Evolutionary conservation across 2,113 vertebrate species (phyloP).

Genomic region (Bombycilla garrulus): DNA sequence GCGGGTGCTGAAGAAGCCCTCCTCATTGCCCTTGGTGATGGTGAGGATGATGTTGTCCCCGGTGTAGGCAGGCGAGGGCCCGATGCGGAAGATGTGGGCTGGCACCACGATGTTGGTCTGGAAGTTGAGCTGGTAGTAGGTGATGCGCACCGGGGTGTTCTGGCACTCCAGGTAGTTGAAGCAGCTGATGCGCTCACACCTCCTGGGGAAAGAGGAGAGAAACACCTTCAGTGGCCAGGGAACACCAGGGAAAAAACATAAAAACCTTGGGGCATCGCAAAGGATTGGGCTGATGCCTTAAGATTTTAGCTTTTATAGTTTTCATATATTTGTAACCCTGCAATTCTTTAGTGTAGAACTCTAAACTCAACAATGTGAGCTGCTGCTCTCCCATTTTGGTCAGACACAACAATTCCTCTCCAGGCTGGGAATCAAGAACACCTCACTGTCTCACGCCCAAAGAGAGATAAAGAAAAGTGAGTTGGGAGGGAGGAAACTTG

Average conservation of each 20-base stretch:
- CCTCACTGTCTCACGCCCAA: not conserved
- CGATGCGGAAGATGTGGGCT: slow-evolving; percentile 91
- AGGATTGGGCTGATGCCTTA: not conserved
- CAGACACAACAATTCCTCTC: not conserved
- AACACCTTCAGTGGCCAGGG: not conserved
- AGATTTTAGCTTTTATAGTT: not conserved
- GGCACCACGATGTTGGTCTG: slow-evolving; percentile 88
- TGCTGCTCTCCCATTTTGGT: not conserved
- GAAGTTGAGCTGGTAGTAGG: slow-evolving; percentile 90
- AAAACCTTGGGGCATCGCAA: not conserved
- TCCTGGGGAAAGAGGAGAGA: slow-evolving; percentile 67
- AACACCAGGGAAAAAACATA: not conserved
- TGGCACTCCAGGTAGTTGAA: slow-evolving; percentile 86
- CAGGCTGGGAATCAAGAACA: not conserved
- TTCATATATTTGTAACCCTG: not conserved
- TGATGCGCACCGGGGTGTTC: slow-evolving; percentile 82
- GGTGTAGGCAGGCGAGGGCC: slow-evolving; percentile 84
- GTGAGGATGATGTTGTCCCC: slow-evolving; percentile 87
- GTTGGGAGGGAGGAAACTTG: not conserved
- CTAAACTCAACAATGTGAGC: too few species aligned
- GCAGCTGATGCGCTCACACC: slow-evolving; percentile 85
- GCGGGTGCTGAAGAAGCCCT: slow-evolving; percentile 87
- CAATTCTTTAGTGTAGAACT: not conserved
- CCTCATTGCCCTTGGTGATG: slow-evolving; percentile 86
- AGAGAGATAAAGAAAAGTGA: not conserved